Percentiles rank a stretch among this genome's conserved stretches.
Evolutionary conservation across 2,113 vertebrate species (phyloP).

Genomic region (Butastur rufipennis): DNA sequence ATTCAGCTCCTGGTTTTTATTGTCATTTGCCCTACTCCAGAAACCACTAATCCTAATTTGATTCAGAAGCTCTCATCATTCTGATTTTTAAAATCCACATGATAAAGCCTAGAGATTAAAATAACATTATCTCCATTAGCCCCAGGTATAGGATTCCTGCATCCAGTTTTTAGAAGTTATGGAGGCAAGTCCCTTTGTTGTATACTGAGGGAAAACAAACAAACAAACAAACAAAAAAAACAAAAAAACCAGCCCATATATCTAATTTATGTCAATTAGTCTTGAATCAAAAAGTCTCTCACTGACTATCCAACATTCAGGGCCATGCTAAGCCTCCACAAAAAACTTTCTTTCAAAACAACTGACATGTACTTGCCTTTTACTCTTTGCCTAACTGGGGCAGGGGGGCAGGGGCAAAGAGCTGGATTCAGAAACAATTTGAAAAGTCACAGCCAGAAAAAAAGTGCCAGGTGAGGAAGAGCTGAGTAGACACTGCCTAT

Average conservation of each 20-base stretch:
- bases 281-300: neutral
- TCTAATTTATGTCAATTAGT: neutral
- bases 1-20: neutral
- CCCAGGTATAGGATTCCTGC: neutral
- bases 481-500: neutral
- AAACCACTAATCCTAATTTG: neutral
- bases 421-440: neutral
- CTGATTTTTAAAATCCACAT: neutral
- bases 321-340: neutral
- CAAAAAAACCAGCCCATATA: too few relatives aligned
- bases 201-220: neutral
- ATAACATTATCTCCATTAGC: neutral
- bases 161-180: neutral
- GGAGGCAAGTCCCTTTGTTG: neutral
- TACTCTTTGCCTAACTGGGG: neutral
- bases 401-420: fast-evolving
- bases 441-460: neutral
- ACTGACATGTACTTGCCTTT: neutral
- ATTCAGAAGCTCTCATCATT: neutral
- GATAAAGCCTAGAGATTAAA: neutral
- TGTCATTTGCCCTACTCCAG: neutral
- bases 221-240: too few relatives aligned
- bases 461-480: neutral
- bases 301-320: neutral
- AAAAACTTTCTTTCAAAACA: neutral